A percentile compares a stretch with the other conserved stretches of the same genome.
These are phyloP conservation scores for Neotoma lepida DNA, from an alignment of 2,113 vertebrate species.

Conservation along the genomic window DNA sequence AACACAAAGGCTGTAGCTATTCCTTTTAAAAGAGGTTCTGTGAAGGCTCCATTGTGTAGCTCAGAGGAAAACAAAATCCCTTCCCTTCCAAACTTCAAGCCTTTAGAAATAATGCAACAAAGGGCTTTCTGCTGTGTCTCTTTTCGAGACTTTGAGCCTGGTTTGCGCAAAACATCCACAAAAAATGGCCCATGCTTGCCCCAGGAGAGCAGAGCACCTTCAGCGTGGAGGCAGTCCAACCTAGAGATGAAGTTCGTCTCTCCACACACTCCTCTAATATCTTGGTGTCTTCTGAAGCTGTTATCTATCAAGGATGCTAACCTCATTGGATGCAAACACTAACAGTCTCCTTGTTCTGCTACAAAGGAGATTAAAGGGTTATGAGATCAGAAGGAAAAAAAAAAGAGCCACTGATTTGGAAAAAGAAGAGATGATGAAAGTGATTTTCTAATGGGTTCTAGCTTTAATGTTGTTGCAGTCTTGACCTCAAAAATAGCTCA, in stretches of 20 bases:
- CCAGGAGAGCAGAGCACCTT: conserved; percentile 59
- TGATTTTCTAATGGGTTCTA: conserved; percentile 79
- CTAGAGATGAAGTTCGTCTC: conserved; percentile 50
- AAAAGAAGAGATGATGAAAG: conserved; percentile 73
- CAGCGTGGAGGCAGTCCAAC: conserved; percentile 48
- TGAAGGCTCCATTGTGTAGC: conserved; percentile 89
- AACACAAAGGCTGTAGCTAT: conserved; percentile 93
- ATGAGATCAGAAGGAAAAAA: conserved; percentile 20
- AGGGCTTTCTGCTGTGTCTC: conserved; percentile 77
- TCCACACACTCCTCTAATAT: conserved; percentile 41
- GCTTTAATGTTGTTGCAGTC: conserved; percentile 75
- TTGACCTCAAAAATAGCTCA: conserved; percentile 70
- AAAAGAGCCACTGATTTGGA: conserved; percentile 61
- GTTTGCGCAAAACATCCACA: conserved; percentile 70
- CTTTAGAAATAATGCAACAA: conserved; percentile 82
- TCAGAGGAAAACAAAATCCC: conserved; percentile 79
- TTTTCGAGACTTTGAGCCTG: conserved; percentile 75
- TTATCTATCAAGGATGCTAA: conserved; percentile 73
- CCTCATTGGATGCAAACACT: conserved; percentile 61
- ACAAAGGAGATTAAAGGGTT: conserved; percentile 76
- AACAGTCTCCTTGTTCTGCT: conserved; percentile 69
- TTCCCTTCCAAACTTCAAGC: conserved; percentile 79
- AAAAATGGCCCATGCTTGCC: conserved; percentile 45
- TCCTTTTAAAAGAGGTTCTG: conserved; percentile 91
- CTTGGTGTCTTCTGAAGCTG: conserved; percentile 62